These are phyloP conservation scores for Protophormia terraenovae DNA, from an alignment of 2,888 invertebrate species.

Conservation along the genomic window DNA sequence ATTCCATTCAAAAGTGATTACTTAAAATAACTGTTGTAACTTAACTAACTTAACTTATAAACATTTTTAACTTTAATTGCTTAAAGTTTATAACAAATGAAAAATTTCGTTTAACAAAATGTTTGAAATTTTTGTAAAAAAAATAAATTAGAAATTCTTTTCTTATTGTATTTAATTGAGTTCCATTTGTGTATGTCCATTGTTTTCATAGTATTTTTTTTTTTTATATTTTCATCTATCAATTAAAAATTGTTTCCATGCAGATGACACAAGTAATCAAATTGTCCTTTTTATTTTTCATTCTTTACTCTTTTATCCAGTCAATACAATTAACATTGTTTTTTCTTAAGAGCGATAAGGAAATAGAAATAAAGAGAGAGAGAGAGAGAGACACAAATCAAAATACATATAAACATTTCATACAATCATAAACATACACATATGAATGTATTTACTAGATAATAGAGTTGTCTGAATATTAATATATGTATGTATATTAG, in stretches of 20 bases:
- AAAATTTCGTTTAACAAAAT: neutral
- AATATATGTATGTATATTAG: neutral
- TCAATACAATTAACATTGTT: constrained; percentile 17
- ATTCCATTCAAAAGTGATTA: too few relatives aligned
- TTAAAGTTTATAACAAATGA: neutral
- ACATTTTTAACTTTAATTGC: too few relatives aligned
- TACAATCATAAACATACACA: neutral
- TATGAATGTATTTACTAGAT: neutral
- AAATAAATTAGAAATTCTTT: too few relatives aligned
- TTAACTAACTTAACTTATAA: too few relatives aligned
- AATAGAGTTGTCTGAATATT: neutral
- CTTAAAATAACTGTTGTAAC: too few relatives aligned
- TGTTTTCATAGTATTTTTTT: constrained; percentile 27
- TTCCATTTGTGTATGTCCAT: constrained; percentile 30
- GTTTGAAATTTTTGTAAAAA: constrained; percentile 3
- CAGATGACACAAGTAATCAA: constrained; percentile 57
- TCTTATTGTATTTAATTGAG: neutral
- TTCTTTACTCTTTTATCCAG: neutral
- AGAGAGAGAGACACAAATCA: neutral
- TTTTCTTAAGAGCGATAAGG: neutral
- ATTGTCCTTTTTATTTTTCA: constrained; percentile 5
- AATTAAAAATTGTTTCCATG: constrained; percentile 57
- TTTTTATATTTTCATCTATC: constrained; percentile 20
- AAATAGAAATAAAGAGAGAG: neutral
- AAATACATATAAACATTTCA: constrained; percentile 8